Percentiles rank a stretch among this genome's conserved stretches.
Evolutionary conservation across 1,140 invertebrate genomes (phyloP).

Genomic region (Teleogryllus occipitalis): DNA sequence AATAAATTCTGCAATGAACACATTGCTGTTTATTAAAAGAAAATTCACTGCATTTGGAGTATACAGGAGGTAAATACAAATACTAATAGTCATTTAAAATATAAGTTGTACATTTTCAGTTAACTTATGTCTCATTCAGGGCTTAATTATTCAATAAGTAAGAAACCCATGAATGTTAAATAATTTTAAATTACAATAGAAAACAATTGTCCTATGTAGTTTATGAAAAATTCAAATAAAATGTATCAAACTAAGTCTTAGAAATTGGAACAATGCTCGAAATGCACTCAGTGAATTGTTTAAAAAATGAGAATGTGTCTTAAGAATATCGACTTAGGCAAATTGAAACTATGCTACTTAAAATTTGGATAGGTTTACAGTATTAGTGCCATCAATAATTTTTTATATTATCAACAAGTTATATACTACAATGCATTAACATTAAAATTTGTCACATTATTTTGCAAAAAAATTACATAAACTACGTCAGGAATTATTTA

Average conservation of each 20-base stretch:
- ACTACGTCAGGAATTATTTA: not conserved
- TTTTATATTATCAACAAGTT: not conserved
- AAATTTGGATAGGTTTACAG: too few species aligned
- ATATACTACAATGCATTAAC: not conserved
- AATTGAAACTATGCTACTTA: too few species aligned
- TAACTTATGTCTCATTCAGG: not conserved
- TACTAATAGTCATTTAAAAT: not conserved
- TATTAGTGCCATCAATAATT: not conserved
- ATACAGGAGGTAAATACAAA: not conserved
- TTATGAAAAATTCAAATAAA: too few species aligned
- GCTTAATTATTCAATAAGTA: not conserved
- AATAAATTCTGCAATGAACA: not conserved
- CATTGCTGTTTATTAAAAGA: not conserved
- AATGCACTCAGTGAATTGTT: too few species aligned
- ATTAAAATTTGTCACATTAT: not conserved
- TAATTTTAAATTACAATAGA: too few species aligned
- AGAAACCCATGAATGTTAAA: too few species aligned
- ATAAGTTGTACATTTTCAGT: not conserved
- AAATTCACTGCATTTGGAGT: not conserved
- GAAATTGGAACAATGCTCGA: too few species aligned
- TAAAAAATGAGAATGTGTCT: too few species aligned
- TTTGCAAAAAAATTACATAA: not conserved
- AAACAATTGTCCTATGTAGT: too few species aligned
- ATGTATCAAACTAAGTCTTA: too few species aligned
- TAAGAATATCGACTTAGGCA: too few species aligned